Evolutionary conservation across 2,113 vertebrate genomes (phyloP), one percentile per base, ranked within the genome.

Genomic region (Hippocampus comes): DNA sequence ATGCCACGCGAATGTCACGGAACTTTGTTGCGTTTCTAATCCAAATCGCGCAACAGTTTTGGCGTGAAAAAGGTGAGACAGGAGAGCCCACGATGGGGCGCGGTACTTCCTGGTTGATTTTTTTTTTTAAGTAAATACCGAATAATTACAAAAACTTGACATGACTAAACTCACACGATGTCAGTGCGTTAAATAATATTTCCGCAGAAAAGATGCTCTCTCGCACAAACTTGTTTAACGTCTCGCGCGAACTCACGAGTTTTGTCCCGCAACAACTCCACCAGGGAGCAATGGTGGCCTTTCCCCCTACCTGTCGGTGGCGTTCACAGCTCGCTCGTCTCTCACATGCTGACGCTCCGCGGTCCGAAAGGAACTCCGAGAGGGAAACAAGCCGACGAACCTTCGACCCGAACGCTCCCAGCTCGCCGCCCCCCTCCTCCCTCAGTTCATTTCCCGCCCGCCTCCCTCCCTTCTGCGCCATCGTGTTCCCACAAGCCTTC

Each of bases 401-500:
- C 64, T 76, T 7, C 25, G 67, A 55, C 53, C 63, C 87, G 74
- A 10, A 55, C n/a, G 15, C 55, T 49, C 30, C 66, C 25, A 78
- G 6, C 51, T 79, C 38, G 73, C 81, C 84, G 56, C 63, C 11
- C 43, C 21, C 21, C 25, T 46, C 63, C 42, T 38, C 46, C 41
- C 21, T 59, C 57, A 42, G 41, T 72, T 41, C 46, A 18, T 17
- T 18, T 20, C 59, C 55, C 61, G 64, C 6, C 71, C 49, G 63
- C 71, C 53, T 68, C 49, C 46, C 63, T 64, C 48, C 42, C 43
- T 8, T 38, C 43, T 12, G 14, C 12, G 15, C 43, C 60, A 78
- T 82, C 89, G 78, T 88, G 90, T 90, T 84, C 71, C 34, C 71
- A 89, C 89, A 91, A 72, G 89, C 87, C 79, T 27, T 67, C 63